Base-by-base conservation (phyloP, 2,113 vertebrate species). In the Pterocles gutturalis region DNA sequence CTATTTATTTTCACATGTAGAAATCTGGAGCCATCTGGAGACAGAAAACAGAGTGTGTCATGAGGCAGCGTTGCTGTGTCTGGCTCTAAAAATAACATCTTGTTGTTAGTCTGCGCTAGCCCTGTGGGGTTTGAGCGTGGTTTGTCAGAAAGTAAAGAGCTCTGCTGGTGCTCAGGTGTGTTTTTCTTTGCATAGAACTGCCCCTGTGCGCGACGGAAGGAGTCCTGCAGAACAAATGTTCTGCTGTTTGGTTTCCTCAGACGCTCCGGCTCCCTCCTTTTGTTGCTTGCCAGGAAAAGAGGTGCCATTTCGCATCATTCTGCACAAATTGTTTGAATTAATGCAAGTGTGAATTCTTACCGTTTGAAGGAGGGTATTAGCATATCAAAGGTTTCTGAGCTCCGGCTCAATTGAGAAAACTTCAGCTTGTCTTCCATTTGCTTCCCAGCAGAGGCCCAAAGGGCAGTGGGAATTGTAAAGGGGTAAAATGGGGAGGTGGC, bases 351-450 rank as follows among this genome's bases (percentile, higher is more conserved):
- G 98, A 99, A 99, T 99, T 99, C 98, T 98, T 99, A 98, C 98
- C 98, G 98, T 99, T 99, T 99, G 98, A 98, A 98, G 98, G 98
- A 96, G 97, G 70, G 83, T 65, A 99, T 99, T 99, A 99, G 98
- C 99, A 99, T 99, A 99, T 99, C 99, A 99, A 99, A 99, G 99
- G 98, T 98, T 98, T 97, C 98, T 98, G 95, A 98, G 98, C 98
- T 98, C 97, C 97, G 96, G 94, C 98, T 99, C 99, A 98, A 98
- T 98, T 97, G 98, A 98, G 98, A 98, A 98, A 98, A 98, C 98
- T 98, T 98, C 97, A 98, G 98, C 98, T 98, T 98, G 98, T 96
- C 97, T 99, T 98, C 98, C 98, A 98, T 99, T 98, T 98, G 98
- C 99, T 98, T 98, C 98, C 98, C 97, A 98, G 98, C 97, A 86